Base-by-base conservation (phyloP, 1,140 invertebrate genomes). In the Drosophila lini region DNA sequence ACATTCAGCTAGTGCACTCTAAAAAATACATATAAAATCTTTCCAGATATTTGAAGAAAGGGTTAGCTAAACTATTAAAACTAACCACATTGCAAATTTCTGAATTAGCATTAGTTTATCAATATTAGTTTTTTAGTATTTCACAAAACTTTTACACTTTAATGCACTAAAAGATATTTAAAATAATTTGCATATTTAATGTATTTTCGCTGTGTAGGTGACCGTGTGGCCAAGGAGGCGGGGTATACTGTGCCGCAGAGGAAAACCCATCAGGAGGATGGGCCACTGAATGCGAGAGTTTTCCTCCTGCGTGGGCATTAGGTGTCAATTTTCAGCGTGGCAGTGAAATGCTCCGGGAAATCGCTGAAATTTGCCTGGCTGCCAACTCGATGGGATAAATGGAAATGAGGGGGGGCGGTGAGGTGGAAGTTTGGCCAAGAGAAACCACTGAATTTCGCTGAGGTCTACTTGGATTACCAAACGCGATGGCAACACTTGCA, bases 281-380 rank as follows among this genome's bases (percentile, higher is more conserved):
- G 56, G 41, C 34, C 53, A 48, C 42, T 61, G 52, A 40, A 45
- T 71, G 76, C 74, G 44, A 48, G 50, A 42, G 57, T 70, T 48
- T 41, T 81, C 48, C 55, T 42, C 50, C 58, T 77, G 60, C 62
- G 71, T 84, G 81, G 76, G 64, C 55, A 62, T 82, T 53, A 53
- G 83, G 83, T 86, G 82, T 86, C 83, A 86, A 86, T 80, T 79
- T 79, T 81, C 69, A 75, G 57, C 81, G 56, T 76, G 40, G 60
- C 53, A 65, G 65, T 41, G 53, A 62, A 61, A 50, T 77, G 78
- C 67, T 63, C 50, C 50, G 65, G 44, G 69, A 76, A 83, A 83
- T 76, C 64, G 62, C 47, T 64, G 53, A 64, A 69, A 80, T 75
- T 83, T 78, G 67, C 59, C 57, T 61, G 71, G 55, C 61, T 64